Conservation (phyloP, 2,888 invertebrate genomes). For the Scaptomyza parva region DNA sequence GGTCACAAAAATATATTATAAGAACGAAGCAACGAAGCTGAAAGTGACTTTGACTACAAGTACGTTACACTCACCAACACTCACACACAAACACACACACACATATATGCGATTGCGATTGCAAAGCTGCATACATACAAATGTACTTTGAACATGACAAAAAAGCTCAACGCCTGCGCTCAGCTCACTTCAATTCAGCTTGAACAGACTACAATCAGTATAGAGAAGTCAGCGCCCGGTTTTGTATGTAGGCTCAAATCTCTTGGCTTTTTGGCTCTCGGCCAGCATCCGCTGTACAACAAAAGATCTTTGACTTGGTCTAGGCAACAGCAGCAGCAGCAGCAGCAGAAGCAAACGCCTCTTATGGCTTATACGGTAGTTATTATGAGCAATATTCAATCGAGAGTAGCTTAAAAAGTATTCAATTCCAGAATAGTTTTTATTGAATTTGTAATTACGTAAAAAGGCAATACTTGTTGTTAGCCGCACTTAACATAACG, state of each 20-base stretch:
- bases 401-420: conserved; percentile 39
- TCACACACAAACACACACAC: conserved; percentile 24
- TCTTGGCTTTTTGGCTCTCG: conserved; percentile 39
- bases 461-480: not conserved
- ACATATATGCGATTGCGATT: conserved; percentile 9
- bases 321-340: conserved; percentile 24
- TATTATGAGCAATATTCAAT: conserved; percentile 36
- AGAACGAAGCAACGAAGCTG: conserved; percentile 72
- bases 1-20: conserved; percentile 78
- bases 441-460: not conserved
- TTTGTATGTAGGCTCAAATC: conserved; percentile 55
- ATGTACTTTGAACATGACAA: conserved; percentile 10
- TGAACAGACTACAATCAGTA: conserved; percentile 26
- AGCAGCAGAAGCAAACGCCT: conserved; percentile 28
- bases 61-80: conserved; percentile 55
- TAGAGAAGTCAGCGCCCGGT: conserved; percentile 64
- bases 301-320: conserved; percentile 62
- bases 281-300: conserved; percentile 35
- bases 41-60: conserved; percentile 80
- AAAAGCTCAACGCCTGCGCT: conserved; percentile 71
- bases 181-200: conserved; percentile 53
- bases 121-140: conserved; percentile 22
- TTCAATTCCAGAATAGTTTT: conserved; percentile 5
- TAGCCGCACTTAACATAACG: not conserved
- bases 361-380: conserved; percentile 66